A percentile compares a stretch with the other conserved stretches of the same genome.
These are phyloP conservation scores for Chionodraco myersi DNA, from an alignment of 2,113 vertebrate genomes.

Conservation along the genomic window DNA sequence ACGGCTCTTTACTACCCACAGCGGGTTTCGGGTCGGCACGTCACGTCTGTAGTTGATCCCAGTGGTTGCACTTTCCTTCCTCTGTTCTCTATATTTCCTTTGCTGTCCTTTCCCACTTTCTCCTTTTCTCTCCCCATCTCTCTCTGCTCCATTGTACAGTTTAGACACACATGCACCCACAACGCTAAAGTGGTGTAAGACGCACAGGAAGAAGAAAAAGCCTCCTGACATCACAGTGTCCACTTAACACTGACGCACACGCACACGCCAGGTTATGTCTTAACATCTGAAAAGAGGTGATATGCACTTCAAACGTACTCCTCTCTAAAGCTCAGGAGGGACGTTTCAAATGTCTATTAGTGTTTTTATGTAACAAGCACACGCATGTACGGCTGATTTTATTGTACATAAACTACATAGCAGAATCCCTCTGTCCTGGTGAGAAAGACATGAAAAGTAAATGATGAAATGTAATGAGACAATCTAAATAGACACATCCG, in stretches of 20 bases:
- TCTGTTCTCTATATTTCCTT: slow-evolving; percentile 33
- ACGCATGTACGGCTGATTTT: slow-evolving; percentile 8
- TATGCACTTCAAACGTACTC: slow-evolving; percentile 52
- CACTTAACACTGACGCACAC: neutral
- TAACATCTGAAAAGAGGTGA: slow-evolving; percentile 22
- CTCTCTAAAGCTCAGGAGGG: slow-evolving; percentile 11
- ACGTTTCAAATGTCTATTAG: neutral
- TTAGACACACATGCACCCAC: slow-evolving; percentile 18
- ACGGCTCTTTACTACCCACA: slow-evolving; percentile 44
- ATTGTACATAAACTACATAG: neutral
- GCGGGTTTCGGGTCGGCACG: slow-evolving; percentile 34
- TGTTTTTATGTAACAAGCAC: neutral
- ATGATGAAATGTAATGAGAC: neutral
- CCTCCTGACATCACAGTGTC: slow-evolving; percentile 32
- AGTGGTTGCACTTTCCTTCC: slow-evolving; percentile 44
- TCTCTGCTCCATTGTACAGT: neutral
- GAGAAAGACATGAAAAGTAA: neutral
- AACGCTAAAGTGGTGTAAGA: slow-evolving; percentile 5
- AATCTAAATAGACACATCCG: neutral
- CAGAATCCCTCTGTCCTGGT: neutral
- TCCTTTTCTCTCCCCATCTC: neutral
- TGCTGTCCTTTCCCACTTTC: neutral
- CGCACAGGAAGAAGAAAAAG: neutral
- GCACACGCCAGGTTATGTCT: slow-evolving; percentile 8
- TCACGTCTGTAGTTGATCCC: slow-evolving; percentile 48